phyloP scores from a whole-genome alignment of 2,797 vertebrate genomes.

The Xiphorhynchus erythropygius region DNA sequence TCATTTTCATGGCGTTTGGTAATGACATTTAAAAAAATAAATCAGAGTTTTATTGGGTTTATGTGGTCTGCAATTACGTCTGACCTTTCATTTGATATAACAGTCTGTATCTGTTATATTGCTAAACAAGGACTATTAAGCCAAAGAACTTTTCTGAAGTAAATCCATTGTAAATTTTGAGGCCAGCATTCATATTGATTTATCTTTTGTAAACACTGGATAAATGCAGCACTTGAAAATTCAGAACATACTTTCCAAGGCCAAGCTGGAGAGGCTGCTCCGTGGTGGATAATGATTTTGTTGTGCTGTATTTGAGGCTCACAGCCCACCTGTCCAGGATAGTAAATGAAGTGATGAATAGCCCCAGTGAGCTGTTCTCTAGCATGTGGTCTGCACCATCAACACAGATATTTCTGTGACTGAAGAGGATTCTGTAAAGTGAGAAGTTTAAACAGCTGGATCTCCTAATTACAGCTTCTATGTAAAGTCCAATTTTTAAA shows the following conservation, averaged over 20 bases:
- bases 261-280: background rate
- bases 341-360: conserved; percentile 14
- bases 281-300: background rate
- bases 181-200: background rate
- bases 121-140: background rate
- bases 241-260: background rate
- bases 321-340: conserved; percentile 70
- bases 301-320: conserved; percentile 48
- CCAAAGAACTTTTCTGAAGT: conserved; percentile 14
- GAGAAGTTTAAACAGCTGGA: conserved; percentile 21
- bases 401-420: background rate
- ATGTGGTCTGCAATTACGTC: background rate
- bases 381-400: background rate
- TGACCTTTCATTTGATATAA: conserved; percentile 22
- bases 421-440: background rate
- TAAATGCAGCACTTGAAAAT: background rate
- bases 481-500: background rate
- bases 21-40: background rate
- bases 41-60: conserved; percentile 4
- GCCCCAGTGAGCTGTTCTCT: background rate
- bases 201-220: conserved; percentile 6
- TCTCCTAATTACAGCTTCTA: background rate
- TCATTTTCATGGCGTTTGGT: background rate
- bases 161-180: conserved; percentile 31
- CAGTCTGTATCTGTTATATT: background rate